Evolutionary conservation across 2,113 vertebrate genomes (phyloP).

Genomic region (Thamnaconus septentrionalis): DNA sequence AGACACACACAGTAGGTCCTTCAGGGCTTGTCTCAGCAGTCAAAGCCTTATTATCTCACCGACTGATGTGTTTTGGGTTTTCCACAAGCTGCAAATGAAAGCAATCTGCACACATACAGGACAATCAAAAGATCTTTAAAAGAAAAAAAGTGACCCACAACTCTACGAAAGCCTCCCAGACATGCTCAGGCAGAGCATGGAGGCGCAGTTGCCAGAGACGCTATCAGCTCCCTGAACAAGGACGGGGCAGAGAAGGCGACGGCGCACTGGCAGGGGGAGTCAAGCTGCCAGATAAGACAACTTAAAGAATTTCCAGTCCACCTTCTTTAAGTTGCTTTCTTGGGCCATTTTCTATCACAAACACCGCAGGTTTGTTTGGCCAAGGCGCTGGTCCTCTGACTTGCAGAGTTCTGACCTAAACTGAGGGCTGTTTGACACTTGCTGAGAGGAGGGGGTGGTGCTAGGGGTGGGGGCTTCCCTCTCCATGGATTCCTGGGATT

Average conservation of each 20-base stretch:
- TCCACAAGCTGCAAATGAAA: conserved; percentile 36
- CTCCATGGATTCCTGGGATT: conserved; percentile 36
- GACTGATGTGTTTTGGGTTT: conserved; percentile 43
- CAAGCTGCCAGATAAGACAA: conserved; percentile 56
- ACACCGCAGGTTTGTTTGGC: conserved; percentile 16
- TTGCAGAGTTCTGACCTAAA: conserved; percentile 28
- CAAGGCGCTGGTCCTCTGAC: conserved; percentile 1
- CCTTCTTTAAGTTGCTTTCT: conserved; percentile 36
- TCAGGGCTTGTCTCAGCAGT: too few species aligned
- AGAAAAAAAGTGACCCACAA: conserved; percentile 27
- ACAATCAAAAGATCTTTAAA: conserved; percentile 52
- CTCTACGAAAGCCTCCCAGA: conserved; percentile 26
- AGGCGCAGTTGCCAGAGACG: conserved; percentile 53
- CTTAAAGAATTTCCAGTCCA: conserved; percentile 52
- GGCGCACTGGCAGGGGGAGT: conserved; percentile 69
- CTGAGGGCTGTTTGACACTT: too few species aligned
- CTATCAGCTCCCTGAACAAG: conserved; percentile 52
- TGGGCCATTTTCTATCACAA: conserved; percentile 24
- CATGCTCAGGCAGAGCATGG: conserved; percentile 56
- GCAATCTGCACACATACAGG: conserved; percentile 38
- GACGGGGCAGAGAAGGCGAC: conserved; percentile 45
- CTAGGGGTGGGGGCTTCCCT: background rate
- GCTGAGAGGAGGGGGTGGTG: too few species aligned
- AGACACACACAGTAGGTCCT: conserved; percentile 18
- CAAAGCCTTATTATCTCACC: conserved; percentile 34